Percentiles rank a stretch among this genome's conserved stretches.
phyloP scores from a whole-genome alignment of 2,888 invertebrate genomes.

The Trachelus tabidus region DNA sequence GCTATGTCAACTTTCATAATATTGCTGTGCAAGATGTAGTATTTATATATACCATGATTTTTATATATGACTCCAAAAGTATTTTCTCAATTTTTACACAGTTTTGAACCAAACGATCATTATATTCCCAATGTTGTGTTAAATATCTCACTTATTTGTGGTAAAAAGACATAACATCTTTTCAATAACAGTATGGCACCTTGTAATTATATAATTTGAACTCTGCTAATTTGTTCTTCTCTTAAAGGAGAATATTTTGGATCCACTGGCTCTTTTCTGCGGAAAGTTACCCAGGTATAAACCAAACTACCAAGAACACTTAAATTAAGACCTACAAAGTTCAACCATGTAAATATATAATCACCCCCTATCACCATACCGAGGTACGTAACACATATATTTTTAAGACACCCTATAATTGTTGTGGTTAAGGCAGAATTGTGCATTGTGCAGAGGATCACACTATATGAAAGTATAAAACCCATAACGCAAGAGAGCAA shows the following conservation, averaged over 20 bases:
- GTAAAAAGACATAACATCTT: conserved; percentile 6
- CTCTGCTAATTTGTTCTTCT: conserved; percentile 48
- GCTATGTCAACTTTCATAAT: not conserved
- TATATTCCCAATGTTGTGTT: not conserved
- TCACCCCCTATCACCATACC: conserved; percentile 99
- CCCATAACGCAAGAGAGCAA: conserved; percentile 95
- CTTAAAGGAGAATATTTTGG: conserved; percentile 53
- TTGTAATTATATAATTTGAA: conserved; percentile 63
- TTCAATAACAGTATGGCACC: not conserved
- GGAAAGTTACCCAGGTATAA: conserved; percentile 89
- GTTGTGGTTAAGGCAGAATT: conserved; percentile 99
- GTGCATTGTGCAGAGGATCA: conserved; percentile 93
- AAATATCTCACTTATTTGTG: not conserved
- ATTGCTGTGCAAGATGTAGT: not conserved
- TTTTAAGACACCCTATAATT: conserved; percentile 97
- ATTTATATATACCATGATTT: not conserved
- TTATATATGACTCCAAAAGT: not conserved
- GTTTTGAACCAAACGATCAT: not conserved
- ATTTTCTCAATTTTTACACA: not conserved
- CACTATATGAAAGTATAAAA: conserved; percentile 93
- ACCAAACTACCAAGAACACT: conserved; percentile 88
- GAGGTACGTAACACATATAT: conserved; percentile 95
- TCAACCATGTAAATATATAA: conserved; percentile 93
- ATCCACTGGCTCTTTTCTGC: conserved; percentile 68
- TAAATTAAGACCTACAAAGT: conserved; percentile 96